A percentile compares a stretch with the other conserved stretches of the same genome.
Conservation (phyloP, 2,888 invertebrate species). For the Stenotaenia linearis region DNA sequence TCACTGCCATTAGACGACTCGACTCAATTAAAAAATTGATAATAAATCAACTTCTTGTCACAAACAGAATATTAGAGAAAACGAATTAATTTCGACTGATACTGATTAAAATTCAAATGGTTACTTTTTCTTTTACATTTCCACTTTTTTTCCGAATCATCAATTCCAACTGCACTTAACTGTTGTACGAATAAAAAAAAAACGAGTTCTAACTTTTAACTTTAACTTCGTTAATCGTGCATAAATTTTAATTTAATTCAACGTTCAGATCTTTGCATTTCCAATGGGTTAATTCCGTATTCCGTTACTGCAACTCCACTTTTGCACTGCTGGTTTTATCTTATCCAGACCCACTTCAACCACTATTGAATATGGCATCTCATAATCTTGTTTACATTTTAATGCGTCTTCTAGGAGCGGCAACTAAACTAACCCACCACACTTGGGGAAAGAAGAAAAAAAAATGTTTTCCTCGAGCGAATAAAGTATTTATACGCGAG, state of each 20-base stretch:
- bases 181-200: neutral
- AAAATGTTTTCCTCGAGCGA: neutral
- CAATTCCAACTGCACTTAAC: neutral
- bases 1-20: conserved; percentile 3
- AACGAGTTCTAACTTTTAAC: neutral
- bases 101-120: conserved; percentile 16
- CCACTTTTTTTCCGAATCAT: neutral
- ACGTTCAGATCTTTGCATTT: neutral
- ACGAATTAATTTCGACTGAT: neutral
- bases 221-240: neutral
- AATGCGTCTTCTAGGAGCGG: neutral
- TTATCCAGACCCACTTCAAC: neutral
- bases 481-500: conserved; percentile 2
- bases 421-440: neutral
- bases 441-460: neutral
- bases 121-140: neutral
- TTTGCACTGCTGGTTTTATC: neutral
- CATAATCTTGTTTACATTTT: conserved; percentile 21
- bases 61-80: neutral
- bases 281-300: neutral
- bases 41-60: neutral
- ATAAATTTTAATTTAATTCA: neutral
- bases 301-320: neutral
- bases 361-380: neutral
- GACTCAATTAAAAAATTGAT: conserved; percentile 5